Conservation (phyloP, 2,113 vertebrate species). For the Clarias gariepinus region DNA sequence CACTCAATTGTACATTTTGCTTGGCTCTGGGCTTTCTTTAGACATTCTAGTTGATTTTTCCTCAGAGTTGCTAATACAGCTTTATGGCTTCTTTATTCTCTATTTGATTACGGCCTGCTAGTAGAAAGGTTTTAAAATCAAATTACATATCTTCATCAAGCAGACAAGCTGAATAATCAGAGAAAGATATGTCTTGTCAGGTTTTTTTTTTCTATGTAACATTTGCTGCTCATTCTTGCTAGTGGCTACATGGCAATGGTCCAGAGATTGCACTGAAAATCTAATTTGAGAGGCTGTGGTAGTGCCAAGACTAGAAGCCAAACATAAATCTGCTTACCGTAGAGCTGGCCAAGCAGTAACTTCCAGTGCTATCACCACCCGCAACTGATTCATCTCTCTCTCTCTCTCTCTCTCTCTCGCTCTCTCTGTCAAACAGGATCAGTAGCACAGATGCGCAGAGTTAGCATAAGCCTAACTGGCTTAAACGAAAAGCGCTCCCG, state of each 20-base stretch:
- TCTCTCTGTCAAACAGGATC: conserved; percentile 37
- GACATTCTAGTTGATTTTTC: conserved; percentile 31
- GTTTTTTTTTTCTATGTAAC: conserved; percentile 43
- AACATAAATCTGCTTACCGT: conserved; percentile 56
- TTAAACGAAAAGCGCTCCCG: conserved; percentile 51
- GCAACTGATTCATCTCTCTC: conserved; percentile 38
- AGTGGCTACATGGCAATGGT: conserved; percentile 56
- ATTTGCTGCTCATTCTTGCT: conserved; percentile 57
- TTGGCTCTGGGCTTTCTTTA: conserved; percentile 54
- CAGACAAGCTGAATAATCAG: conserved; percentile 38
- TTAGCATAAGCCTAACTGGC: conserved; percentile 51
- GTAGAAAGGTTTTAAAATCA: conserved; percentile 60
- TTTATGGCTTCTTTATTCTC: conserved; percentile 60
- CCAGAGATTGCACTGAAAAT: conserved; percentile 53
- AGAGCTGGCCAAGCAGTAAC: conserved; percentile 48
- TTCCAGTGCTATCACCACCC: conserved; percentile 37
- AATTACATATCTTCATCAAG: conserved; percentile 58
- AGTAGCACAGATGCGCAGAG: conserved; percentile 43
- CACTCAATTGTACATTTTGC: conserved; percentile 54
- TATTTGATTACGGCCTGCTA: conserved; percentile 51
- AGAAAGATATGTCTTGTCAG: conserved; percentile 42
- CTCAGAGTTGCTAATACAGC: conserved; percentile 52
- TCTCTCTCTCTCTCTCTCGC: background rate
- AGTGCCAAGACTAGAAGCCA: conserved; percentile 53
- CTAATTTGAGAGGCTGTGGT: conserved; percentile 49